These are phyloP conservation scores for Littorina saxatilis DNA, from an alignment of 1,140 invertebrate genomes.

Conservation along the genomic window DNA sequence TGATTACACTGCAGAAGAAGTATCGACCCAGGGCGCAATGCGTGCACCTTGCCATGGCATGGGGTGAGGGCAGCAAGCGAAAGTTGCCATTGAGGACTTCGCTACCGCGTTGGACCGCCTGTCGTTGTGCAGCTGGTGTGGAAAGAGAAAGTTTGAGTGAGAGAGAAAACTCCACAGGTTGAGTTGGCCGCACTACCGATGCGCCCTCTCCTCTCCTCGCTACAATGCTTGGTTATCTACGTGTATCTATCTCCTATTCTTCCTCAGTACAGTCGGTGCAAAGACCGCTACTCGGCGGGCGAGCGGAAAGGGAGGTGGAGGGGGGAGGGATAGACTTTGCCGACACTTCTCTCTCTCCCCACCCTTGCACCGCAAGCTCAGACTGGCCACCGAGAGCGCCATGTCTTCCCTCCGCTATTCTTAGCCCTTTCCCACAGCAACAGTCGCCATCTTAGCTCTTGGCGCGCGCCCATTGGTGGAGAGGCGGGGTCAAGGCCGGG, in stretches of 20 bases:
- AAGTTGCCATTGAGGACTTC: too few species aligned
- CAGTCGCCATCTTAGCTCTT: constrained; percentile 47
- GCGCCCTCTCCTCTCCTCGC: too few species aligned
- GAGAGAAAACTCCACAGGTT: too few species aligned
- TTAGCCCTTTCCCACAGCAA: constrained; percentile 53
- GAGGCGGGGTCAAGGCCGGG: constrained; percentile 40
- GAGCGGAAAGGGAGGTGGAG: neutral
- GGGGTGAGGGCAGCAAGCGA: too few species aligned
- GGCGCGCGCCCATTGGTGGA: constrained; percentile 43
- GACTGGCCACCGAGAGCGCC: constrained; percentile 28
- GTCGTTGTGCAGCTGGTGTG: too few species aligned
- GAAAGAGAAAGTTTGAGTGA: too few species aligned
- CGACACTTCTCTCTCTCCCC: too few species aligned
- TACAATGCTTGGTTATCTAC: constrained; percentile 1
- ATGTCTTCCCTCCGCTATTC: constrained; percentile 43
- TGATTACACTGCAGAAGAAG: too few species aligned
- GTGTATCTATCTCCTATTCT: neutral
- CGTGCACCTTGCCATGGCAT: too few species aligned
- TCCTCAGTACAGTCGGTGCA: constrained; percentile 18
- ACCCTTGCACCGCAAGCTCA: constrained; percentile 29
- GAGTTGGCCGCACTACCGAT: too few species aligned
- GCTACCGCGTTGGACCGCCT: too few species aligned
- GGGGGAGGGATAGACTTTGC: neutral
- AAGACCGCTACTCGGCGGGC: neutral
- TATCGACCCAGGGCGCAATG: too few species aligned